Percentiles rank a stretch among this genome's conserved stretches.
Evolutionary conservation across 1,140 invertebrate species (phyloP).

Genomic region (Gonatopus flavifemur): DNA sequence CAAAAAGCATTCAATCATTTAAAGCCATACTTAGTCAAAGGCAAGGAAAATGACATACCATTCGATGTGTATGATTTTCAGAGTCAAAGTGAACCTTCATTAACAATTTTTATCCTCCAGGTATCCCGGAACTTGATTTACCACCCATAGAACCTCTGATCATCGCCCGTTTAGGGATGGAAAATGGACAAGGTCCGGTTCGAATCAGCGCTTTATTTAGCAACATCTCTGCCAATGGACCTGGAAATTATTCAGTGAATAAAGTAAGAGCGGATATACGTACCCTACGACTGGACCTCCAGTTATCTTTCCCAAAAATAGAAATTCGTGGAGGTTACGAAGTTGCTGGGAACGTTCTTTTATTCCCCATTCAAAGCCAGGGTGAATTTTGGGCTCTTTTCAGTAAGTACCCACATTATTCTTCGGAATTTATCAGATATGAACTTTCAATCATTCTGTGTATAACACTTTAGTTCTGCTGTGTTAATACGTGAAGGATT

Average conservation of each 20-base stretch:
- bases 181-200: constrained; percentile 73
- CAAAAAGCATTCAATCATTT: constrained; percentile 71
- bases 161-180: constrained; percentile 71
- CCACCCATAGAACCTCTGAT: constrained; percentile 72
- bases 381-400: constrained; percentile 79
- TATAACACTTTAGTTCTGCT: neutral
- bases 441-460: neutral
- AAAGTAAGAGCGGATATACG: constrained; percentile 63
- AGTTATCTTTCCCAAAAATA: constrained; percentile 69
- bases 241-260: constrained; percentile 70
- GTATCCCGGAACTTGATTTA: constrained; percentile 69
- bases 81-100: neutral
- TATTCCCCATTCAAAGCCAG: constrained; percentile 74
- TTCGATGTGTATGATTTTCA: neutral
- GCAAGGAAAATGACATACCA: constrained; percentile 35
- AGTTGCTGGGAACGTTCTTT: constrained; percentile 71
- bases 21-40: constrained; percentile 66
- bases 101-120: constrained; percentile 44
- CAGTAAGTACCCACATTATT: constrained; percentile 58
- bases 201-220: constrained; percentile 69
- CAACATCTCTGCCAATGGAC: constrained; percentile 71
- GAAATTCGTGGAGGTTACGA: constrained; percentile 74
- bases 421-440: neutral
- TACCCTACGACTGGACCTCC: constrained; percentile 68
- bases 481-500: no score